Conservation (phyloP, 2,888 invertebrate species). For the Colletes collaris region DNA sequence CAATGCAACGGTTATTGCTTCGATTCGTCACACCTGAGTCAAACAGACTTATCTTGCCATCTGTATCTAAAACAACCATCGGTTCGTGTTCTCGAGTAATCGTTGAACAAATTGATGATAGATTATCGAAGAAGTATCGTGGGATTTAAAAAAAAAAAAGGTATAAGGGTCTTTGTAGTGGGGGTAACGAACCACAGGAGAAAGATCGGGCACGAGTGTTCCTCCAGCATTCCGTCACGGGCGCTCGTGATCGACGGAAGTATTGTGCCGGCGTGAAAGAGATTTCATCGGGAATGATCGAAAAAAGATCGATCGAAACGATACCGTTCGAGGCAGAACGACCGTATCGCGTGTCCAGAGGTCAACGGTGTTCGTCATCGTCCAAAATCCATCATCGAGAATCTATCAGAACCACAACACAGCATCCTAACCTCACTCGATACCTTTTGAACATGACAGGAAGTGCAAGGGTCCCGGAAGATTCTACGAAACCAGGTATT, state of each 20-base stretch:
- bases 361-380: constrained; percentile 17
- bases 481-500: constrained; percentile 30
- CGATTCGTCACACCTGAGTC: constrained; percentile 17
- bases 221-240: constrained; percentile 75
- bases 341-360: constrained; percentile 13
- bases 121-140: constrained; percentile 25
- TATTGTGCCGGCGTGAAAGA: constrained; percentile 56
- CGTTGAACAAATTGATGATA: constrained; percentile 21
- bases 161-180: constrained; percentile 60
- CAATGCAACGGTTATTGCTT: neutral
- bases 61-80: constrained; percentile 2
- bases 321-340: neutral
- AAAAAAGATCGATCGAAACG: constrained; percentile 19
- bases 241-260: constrained; percentile 74
- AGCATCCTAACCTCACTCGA: constrained; percentile 40
- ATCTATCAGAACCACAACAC: constrained; percentile 14
- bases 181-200: constrained; percentile 66
- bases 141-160: constrained; percentile 59
- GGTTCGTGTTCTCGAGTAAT: neutral
- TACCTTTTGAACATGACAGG: constrained; percentile 32
- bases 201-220: constrained; percentile 65
- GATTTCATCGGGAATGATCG: constrained; percentile 26
- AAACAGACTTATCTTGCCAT: neutral
- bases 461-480: neutral
- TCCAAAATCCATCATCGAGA: constrained; percentile 10